Percentiles rank a stretch among this genome's conserved stretches.
These are phyloP conservation scores for Plagodis dolabraria DNA, from an alignment of 2,888 invertebrate species.

Conservation along the genomic window DNA sequence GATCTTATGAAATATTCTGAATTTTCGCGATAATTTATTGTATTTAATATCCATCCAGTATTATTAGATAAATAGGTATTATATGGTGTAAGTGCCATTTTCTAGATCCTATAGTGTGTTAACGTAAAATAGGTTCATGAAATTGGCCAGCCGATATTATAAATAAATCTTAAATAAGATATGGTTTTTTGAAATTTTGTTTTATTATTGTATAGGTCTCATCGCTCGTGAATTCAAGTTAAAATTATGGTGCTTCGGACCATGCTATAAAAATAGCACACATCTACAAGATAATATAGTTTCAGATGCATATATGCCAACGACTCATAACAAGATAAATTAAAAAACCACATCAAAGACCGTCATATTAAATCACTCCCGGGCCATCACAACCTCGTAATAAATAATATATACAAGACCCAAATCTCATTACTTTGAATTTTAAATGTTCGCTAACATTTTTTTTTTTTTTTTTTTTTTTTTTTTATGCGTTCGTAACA, in stretches of 20 bases:
- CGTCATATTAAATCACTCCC: too few species aligned
- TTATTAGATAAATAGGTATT: slow-evolving; percentile 80
- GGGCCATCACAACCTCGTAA: too few species aligned
- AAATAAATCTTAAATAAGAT: slow-evolving; percentile 29
- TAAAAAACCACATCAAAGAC: too few species aligned
- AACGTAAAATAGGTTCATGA: slow-evolving; percentile 64
- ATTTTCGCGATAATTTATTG: slow-evolving; percentile 79
- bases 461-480: too few species aligned
- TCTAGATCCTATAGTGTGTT: slow-evolving; percentile 72
- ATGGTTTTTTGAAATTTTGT: slow-evolving; percentile 10
- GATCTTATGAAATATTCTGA: slow-evolving; percentile 80
- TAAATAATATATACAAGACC: too few species aligned
- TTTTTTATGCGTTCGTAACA: too few species aligned
- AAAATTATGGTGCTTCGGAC: slow-evolving; percentile 6
- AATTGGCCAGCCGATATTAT: slow-evolving; percentile 60
- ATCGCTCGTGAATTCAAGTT: slow-evolving; percentile 45
- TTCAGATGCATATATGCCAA: too few species aligned
- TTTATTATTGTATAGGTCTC: slow-evolving; percentile 45
- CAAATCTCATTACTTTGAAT: too few species aligned
- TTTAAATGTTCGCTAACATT: too few species aligned
- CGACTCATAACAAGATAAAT: too few species aligned
- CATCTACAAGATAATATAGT: slow-evolving; percentile 2
- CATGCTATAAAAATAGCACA: slow-evolving; percentile 14
- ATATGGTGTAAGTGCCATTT: slow-evolving; percentile 64
- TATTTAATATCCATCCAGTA: slow-evolving; percentile 83